phyloP scores from a whole-genome alignment of 92 coral and sea anemone genomes.

The Virgularia gustaviana region DNA sequence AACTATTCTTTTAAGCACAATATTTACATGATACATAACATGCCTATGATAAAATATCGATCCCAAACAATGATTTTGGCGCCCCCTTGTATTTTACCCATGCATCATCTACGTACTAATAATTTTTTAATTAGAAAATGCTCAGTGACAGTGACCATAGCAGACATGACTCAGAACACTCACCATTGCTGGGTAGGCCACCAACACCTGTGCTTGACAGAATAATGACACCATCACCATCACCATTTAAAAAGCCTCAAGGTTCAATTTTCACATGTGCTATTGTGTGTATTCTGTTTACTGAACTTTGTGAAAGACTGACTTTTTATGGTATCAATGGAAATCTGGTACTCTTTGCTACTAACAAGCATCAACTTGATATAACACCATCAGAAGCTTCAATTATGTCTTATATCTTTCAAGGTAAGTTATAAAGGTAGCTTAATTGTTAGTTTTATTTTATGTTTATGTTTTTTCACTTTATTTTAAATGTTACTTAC shows the following conservation, averaged over 20 bases:
- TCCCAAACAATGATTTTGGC: too few species aligned
- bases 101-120: not conserved
- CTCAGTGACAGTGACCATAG: not conserved
- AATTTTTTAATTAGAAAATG: not conserved
- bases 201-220: not conserved
- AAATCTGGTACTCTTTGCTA: slow-evolving; percentile 66
- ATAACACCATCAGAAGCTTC: slow-evolving; percentile 59
- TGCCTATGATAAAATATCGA: too few species aligned
- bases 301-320: slow-evolving; percentile 83
- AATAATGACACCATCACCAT: not conserved
- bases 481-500: not conserved
- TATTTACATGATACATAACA: too few species aligned
- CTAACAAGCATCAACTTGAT: slow-evolving; percentile 30
- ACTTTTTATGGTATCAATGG: slow-evolving; percentile 80
- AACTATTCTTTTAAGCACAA: too few species aligned
- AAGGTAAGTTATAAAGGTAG: slow-evolving; percentile 51
- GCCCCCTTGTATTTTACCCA: too few species aligned
- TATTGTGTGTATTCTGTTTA: slow-evolving; percentile 63
- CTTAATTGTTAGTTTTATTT: not conserved
- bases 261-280: slow-evolving; percentile 9
- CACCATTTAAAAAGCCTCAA: not conserved
- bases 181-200: not conserved
- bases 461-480: slow-evolving; percentile 1
- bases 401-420: slow-evolving; percentile 58
- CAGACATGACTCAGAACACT: not conserved